phyloP scores from a whole-genome alignment of 2,113 vertebrate genomes.

The Strix uralensis region DNA sequence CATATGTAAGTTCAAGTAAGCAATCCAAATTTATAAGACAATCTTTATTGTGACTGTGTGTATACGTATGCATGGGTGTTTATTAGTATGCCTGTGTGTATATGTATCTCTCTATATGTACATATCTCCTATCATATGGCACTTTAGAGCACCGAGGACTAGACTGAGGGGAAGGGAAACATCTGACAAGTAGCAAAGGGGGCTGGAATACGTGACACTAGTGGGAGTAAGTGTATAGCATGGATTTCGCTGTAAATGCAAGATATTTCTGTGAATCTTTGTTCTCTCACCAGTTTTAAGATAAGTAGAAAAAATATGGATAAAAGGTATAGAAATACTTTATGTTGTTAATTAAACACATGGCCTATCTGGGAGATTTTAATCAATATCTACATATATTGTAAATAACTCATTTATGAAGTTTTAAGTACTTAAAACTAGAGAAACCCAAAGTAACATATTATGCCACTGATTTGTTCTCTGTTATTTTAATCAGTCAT shows the following conservation, averaged over 20 bases:
- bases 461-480: not conserved
- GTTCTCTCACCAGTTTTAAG: not conserved
- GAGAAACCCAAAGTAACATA: not conserved
- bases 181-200: not conserved
- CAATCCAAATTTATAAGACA: not conserved
- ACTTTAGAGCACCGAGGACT: not conserved
- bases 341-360: not conserved
- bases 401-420: not conserved
- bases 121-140: not conserved
- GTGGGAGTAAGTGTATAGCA: not conserved
- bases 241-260: not conserved
- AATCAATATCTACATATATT: not conserved
- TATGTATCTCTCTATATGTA: not conserved
- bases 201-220: not conserved
- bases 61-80: not conserved
- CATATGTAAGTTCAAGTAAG: not conserved
- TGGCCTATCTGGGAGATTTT: not conserved
- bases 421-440: not conserved
- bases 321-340: not conserved
- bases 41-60: not conserved
- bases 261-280: not conserved
- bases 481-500: not conserved
- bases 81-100: not conserved
- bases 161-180: not conserved
- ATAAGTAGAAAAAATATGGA: not conserved